Conservation (phyloP, 2,113 vertebrate genomes). For the Nycticorax nycticorax region DNA sequence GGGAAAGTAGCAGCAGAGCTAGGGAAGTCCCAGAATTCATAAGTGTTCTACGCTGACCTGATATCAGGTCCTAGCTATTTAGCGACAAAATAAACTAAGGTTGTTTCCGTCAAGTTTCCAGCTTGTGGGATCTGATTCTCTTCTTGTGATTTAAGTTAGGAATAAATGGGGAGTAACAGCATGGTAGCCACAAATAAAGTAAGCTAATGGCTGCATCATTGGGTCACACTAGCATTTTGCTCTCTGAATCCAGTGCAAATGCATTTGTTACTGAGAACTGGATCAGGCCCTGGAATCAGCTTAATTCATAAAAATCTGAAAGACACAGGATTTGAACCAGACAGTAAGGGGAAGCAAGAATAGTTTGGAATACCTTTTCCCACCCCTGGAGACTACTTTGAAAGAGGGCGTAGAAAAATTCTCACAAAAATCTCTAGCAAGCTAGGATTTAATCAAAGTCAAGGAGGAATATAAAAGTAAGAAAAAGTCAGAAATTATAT, state of each 20-base stretch:
- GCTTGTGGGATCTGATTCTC: not conserved
- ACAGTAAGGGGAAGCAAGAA: not conserved
- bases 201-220: not conserved
- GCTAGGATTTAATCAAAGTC: not conserved
- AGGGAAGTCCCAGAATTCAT: not conserved
- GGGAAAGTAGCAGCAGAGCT: not conserved
- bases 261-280: not conserved
- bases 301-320: not conserved
- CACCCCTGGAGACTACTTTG: not conserved
- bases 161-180: not conserved
- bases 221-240: rapidly evolving
- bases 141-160: not conserved
- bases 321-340: not conserved
- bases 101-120: not conserved
- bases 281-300: not conserved
- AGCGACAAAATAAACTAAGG: not conserved
- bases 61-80: not conserved
- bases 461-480: not conserved
- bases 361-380: not conserved
- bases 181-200: not conserved
- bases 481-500: not conserved
- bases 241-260: not conserved
- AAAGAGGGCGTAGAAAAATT: not conserved
- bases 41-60: not conserved
- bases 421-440: not conserved